A percentile compares a stretch with the other conserved stretches of the same genome.
These are phyloP conservation scores for Microctonus aethiopoides DNA, from an alignment of 2,888 invertebrate species.

Conservation along the genomic window DNA sequence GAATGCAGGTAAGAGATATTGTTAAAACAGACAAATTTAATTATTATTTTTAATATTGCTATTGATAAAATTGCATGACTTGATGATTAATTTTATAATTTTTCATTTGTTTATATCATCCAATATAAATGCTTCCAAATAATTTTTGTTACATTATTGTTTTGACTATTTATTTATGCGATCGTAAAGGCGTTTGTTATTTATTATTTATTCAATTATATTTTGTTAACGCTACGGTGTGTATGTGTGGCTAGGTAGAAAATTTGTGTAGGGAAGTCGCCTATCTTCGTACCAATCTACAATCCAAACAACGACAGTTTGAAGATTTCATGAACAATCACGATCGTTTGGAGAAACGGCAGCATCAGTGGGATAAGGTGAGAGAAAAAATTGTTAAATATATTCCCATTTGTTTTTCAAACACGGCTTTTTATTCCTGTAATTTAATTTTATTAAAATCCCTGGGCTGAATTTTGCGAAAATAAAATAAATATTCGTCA, in stretches of 20 bases:
- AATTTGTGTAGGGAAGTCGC: constrained; percentile 67
- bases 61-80: constrained; percentile 36
- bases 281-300: constrained; percentile 65
- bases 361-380: constrained; percentile 60
- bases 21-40: constrained; percentile 8
- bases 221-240: constrained; percentile 68
- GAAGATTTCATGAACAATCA: constrained; percentile 63
- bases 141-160: constrained; percentile 29
- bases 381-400: constrained; percentile 39
- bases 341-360: constrained; percentile 56
- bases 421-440: too few species aligned
- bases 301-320: constrained; percentile 65
- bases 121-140: constrained; percentile 5
- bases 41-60: not conserved
- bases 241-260: constrained; percentile 66
- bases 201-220: constrained; percentile 36
- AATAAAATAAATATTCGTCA: too few species aligned
- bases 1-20: constrained; percentile 42
- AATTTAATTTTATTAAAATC: not conserved
- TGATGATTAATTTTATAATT: constrained; percentile 4
- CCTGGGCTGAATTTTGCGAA: not conserved
- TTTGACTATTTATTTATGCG: constrained; percentile 4
- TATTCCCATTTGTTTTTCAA: too few species aligned
- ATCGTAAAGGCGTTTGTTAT: constrained; percentile 28
- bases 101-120: constrained; percentile 2